Conservation (phyloP, 2,797 vertebrate genomes). For the Melanogrammus aeglefinus region DNA sequence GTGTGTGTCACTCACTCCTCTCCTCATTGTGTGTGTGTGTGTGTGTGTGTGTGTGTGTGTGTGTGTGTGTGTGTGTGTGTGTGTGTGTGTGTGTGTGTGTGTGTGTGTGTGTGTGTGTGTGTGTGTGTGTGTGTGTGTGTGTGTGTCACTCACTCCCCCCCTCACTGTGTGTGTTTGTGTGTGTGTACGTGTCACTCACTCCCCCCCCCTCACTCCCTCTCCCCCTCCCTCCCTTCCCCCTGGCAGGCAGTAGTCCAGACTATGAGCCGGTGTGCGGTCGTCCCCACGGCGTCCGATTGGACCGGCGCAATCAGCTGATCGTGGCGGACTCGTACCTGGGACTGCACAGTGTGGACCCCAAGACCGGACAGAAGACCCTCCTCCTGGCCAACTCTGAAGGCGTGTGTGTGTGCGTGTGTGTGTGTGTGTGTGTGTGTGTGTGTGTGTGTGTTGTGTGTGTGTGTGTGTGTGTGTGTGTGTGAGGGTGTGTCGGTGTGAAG, state of each 20-base stretch:
- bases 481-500: neutral
- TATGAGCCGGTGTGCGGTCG: conserved; percentile 69
- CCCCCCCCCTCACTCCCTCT: too few species aligned
- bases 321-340: conserved; percentile 75
- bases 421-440: neutral
- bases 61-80: too few species aligned
- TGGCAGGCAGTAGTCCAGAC: conserved; percentile 66
- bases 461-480: neutral
- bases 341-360: conserved; percentile 65
- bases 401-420: conserved; percentile 22
- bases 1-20: too few species aligned
- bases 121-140: too few species aligned
- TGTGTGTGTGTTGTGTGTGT: neutral
- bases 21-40: too few species aligned
- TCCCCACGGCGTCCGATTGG: conserved; percentile 69
- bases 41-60: too few species aligned
- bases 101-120: too few species aligned
- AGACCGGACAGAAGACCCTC: conserved; percentile 68
- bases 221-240: too few species aligned
- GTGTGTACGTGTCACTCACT: too few species aligned
- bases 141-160: too few species aligned
- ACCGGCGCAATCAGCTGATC: conserved; percentile 61
- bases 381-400: conserved; percentile 66
- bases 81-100: too few species aligned
- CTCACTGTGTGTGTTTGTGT: too few species aligned